phyloP scores from a whole-genome alignment of 2,797 vertebrate species.

The Phalloptychus januarius region DNA sequence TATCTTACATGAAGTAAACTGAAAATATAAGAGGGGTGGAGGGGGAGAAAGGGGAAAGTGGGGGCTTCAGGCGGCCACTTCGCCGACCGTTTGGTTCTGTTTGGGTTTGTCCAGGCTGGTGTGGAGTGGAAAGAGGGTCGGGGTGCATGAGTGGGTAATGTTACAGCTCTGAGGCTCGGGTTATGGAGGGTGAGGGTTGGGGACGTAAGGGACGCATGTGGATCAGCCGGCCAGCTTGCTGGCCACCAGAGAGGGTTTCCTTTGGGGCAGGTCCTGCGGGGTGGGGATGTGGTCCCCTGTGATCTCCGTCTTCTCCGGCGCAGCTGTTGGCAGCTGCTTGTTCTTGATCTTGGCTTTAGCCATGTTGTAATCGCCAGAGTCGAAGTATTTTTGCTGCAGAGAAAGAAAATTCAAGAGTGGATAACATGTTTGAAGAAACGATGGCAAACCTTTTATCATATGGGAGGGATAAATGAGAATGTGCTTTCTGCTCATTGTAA shows the following conservation, averaged over 20 bases:
- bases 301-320: slow-evolving; percentile 94
- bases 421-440: background rate
- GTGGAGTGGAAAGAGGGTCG: slow-evolving; percentile 17
- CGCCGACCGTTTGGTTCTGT: slow-evolving; percentile 86
- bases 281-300: slow-evolving; percentile 99
- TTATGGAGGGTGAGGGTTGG: slow-evolving; percentile 37
- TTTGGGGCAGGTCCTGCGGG: slow-evolving; percentile 96
- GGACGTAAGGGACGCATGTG: slow-evolving; percentile 13
- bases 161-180: slow-evolving; percentile 70
- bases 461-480: background rate
- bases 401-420: background rate
- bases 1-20: slow-evolving; percentile 82
- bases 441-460: background rate
- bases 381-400: slow-evolving; percentile 97
- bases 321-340: slow-evolving; percentile 92
- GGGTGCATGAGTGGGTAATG: slow-evolving; percentile 40
- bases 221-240: slow-evolving; percentile 98
- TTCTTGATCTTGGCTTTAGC: slow-evolving; percentile 99
- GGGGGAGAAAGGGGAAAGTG: background rate
- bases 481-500: background rate
- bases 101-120: slow-evolving; percentile 84
- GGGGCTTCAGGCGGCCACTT: slow-evolving; percentile 84
- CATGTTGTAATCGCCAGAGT: slow-evolving; percentile 99
- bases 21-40: slow-evolving; percentile 60
- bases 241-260: slow-evolving; percentile 96